phyloP scores from a whole-genome alignment of 2,888 invertebrate genomes.

The Ashinkailepas kermadecensis region DNA sequence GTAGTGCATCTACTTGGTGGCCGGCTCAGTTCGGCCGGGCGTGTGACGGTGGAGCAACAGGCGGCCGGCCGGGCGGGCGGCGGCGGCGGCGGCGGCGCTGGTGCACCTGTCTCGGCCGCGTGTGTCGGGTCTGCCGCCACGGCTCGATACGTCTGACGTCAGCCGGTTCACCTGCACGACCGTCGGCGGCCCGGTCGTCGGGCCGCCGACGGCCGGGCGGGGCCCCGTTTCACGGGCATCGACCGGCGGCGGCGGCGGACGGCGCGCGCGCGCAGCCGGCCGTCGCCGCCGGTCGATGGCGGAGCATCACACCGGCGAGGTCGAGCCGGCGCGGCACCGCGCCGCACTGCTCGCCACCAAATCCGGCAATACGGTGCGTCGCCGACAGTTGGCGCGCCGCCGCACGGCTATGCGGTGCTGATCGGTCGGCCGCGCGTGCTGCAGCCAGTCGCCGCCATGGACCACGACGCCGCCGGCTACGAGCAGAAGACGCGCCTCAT shows the following conservation, averaged over 20 bases:
- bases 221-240: conserved; percentile 14
- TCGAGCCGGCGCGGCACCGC: background rate
- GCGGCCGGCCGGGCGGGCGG: background rate
- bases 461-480: background rate
- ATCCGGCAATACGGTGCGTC: background rate
- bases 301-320: background rate
- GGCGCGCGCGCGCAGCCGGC: background rate
- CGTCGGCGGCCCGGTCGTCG: too few relatives aligned
- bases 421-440: background rate
- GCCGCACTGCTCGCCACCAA: background rate
- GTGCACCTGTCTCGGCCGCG: background rate
- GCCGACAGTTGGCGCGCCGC: background rate
- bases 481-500: conserved; percentile 5
- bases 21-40: too few relatives aligned
- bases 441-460: background rate
- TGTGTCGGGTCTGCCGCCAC: background rate
- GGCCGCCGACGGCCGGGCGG: too few relatives aligned
- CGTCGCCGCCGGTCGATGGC: background rate
- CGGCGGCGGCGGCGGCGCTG: too few relatives aligned
- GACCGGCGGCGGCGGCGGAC: background rate
- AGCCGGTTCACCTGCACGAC: background rate
- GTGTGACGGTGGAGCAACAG: background rate
- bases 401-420: background rate
- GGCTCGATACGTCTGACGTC: conserved; percentile 15
- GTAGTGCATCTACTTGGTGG: too few relatives aligned